These are phyloP conservation scores for Caenorhabditis sinica DNA, from an alignment of 2,888 invertebrate genomes.

Conservation along the genomic window DNA sequence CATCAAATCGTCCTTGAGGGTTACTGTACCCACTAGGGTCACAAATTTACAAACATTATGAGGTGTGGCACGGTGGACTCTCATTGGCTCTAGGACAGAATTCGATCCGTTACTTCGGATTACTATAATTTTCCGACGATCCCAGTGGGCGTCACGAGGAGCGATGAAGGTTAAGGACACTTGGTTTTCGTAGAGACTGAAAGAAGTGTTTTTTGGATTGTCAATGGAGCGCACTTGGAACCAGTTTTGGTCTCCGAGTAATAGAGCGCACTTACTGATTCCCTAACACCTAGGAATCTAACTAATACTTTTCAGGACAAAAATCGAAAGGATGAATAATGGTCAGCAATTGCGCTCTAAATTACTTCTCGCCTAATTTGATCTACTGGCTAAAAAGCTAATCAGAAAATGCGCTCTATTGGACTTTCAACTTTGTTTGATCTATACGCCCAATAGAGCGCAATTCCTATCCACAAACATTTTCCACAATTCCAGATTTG, in stretches of 20 bases:
- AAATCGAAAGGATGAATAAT: too few relatives aligned
- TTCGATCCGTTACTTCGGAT: conserved; percentile 38
- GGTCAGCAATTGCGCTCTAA: too few relatives aligned
- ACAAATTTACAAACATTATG: conserved; percentile 54
- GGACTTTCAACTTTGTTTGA: too few relatives aligned
- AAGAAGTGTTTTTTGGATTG: not conserved
- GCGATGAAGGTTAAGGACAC: conserved; percentile 48
- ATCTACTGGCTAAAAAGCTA: too few relatives aligned
- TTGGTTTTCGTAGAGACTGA: conserved; percentile 50
- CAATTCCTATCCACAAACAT: not conserved
- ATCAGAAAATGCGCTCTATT: too few relatives aligned
- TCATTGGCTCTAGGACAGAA: conserved; percentile 35
- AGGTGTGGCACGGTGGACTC: conserved; percentile 42
- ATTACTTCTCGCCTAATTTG: too few relatives aligned
- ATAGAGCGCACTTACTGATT: too few relatives aligned
- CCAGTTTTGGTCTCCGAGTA: too few relatives aligned
- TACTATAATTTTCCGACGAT: conserved; percentile 37
- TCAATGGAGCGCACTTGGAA: too few relatives aligned
- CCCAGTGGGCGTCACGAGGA: conserved; percentile 51
- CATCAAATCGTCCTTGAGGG: conserved; percentile 30
- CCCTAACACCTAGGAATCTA: too few relatives aligned
- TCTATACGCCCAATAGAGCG: too few relatives aligned
- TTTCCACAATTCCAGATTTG: conserved; percentile 12
- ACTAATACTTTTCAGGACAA: too few relatives aligned
- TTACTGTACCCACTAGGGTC: conserved; percentile 29